Percentiles rank a stretch among this genome's conserved stretches.
phyloP scores from a whole-genome alignment of 1,140 invertebrate genomes.

The Drosophila pallidifrons region DNA sequence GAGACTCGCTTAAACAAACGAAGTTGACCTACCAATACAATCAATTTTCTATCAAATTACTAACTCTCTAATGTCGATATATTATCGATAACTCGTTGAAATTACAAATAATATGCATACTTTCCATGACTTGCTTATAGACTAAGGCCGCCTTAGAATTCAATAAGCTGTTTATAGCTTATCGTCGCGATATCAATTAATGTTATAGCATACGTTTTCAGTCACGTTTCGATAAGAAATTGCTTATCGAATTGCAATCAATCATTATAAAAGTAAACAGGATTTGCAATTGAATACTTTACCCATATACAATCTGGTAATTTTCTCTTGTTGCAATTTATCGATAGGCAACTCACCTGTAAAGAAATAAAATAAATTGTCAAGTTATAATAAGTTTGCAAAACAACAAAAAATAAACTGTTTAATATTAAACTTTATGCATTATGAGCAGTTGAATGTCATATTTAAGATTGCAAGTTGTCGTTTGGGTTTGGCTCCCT shows the following conservation, averaged over 20 bases:
- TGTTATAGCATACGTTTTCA: too few relatives aligned
- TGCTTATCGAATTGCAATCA: neutral
- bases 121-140: too few relatives aligned
- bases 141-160: too few relatives aligned
- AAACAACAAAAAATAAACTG: too few relatives aligned
- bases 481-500: conserved; percentile 33
- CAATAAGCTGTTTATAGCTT: too few relatives aligned
- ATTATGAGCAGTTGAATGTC: conserved; percentile 27
- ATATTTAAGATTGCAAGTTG: conserved; percentile 41
- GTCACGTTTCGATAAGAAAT: neutral
- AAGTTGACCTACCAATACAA: too few relatives aligned
- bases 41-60: too few relatives aligned
- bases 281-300: neutral
- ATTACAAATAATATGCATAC: too few relatives aligned
- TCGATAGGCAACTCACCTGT: conserved; percentile 59
- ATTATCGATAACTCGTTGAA: too few relatives aligned
- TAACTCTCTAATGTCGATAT: too few relatives aligned
- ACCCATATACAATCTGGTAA: neutral
- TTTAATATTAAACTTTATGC: conserved; percentile 15
- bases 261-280: neutral
- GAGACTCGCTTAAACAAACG: too few relatives aligned
- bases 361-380: conserved; percentile 49
- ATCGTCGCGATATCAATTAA: too few relatives aligned
- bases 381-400: conserved; percentile 32
- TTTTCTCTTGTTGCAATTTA: neutral